Evolutionary conservation across 1,140 invertebrate species (phyloP), one percentile per base, ranked within the genome.

Genomic region (Lordiphosa clarofinis): DNA sequence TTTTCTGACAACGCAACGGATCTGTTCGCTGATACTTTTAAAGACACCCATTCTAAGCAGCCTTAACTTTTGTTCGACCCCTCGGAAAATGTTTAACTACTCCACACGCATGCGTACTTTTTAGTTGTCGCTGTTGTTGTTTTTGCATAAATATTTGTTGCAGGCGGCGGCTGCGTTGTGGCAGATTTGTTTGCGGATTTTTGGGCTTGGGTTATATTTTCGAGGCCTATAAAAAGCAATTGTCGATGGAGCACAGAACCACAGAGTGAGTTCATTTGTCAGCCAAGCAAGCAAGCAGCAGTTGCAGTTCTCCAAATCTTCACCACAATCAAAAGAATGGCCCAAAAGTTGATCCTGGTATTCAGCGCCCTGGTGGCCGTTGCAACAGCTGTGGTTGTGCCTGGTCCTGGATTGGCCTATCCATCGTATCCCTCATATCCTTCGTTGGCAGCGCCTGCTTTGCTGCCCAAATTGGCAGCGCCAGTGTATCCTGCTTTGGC

Each of bases 241-340:
- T 76, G 79, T 79, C 70, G 70, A 67, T 48, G 56, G 52, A 65
- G 52, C 46, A 74, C 73, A 87, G 79, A 86, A 87, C 70, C 79
- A 87, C 79, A 87, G 84, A 87, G 65, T 69, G 74, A 69, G 58
- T 87, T 87, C 74, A 87, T 87, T 87, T 87, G 79, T 87, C 75
- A 87, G 78, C 65, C n/a, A n/a, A n/a, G n/a, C 64, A 62, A 73
- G 67, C 63, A 81, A 37, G 38, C 70, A 73, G 66, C 43, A 52
- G 52, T 42, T 38, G 31, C 48, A 71, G 43, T 49, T 47, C 38
- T 48, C 49, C 33, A 66, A 54, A 33, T 28, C 24, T 7, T 28
- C 24, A 47, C 42, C 21, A 36, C 3, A 28, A 40, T 3, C 24
- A 12, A 38, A 37, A 60, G 43, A 73, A 88, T 88, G 86, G 86